A percentile compares a stretch with the other conserved stretches of the same genome.
Evolutionary conservation across 2,113 vertebrate species (phyloP).

Genomic region (Calcarius ornatus): DNA sequence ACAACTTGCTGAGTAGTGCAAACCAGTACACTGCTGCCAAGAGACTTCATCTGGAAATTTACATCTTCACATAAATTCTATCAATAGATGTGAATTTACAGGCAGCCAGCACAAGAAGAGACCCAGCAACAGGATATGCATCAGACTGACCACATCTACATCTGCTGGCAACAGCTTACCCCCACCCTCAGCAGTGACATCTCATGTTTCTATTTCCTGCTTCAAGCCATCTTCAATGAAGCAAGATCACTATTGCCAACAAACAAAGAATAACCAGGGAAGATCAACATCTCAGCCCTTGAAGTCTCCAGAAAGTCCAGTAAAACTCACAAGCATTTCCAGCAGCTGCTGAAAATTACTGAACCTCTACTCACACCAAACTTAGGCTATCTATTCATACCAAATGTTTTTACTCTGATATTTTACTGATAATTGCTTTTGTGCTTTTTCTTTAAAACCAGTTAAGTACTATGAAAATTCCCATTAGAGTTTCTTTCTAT

Average conservation of each 20-base stretch:
- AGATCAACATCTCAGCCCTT: neutral
- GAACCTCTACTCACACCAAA: neutral
- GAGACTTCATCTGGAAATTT: neutral
- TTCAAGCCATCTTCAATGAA: neutral
- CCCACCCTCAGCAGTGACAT: neutral
- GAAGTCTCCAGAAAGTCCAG: neutral
- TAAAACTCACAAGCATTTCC: neutral
- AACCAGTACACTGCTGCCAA: neutral
- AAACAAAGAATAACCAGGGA: neutral
- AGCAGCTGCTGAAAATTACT: neutral
- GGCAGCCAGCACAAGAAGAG: neutral
- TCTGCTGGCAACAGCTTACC: neutral
- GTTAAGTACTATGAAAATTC: neutral
- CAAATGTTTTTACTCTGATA: neutral
- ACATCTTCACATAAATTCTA: neutral
- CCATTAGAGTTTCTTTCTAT: neutral
- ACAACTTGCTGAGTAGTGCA: neutral
- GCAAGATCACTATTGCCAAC: neutral
- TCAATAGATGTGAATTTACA: neutral
- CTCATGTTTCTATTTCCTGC: neutral
- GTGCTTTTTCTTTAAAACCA: neutral
- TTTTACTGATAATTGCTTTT: neutral
- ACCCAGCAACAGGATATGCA: neutral
- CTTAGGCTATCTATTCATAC: neutral
- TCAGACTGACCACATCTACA: constrained; percentile 9